Percentiles rank a stretch among this genome's conserved stretches.
Conservation (phyloP, 2,797 vertebrate species). For the Takifugu ocellatus region DNA sequence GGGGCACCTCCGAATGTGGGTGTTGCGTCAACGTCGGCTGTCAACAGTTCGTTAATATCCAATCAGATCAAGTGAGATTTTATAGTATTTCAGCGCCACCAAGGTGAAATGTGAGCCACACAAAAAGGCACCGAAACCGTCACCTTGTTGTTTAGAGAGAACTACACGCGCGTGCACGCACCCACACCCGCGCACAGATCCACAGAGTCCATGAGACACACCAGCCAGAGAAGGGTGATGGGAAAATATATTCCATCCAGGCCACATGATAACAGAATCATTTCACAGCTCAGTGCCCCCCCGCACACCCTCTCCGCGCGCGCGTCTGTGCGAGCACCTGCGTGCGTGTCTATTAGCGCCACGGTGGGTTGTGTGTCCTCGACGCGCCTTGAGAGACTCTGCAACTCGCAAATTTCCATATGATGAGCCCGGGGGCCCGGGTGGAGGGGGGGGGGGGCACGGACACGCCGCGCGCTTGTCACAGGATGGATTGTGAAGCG, state of each 20-base stretch:
- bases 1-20: constrained; percentile 32
- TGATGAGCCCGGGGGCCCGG: constrained; percentile 41
- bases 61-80: constrained; percentile 1
- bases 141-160: constrained; percentile 27
- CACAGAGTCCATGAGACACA: constrained; percentile 48
- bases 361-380: constrained; percentile 23
- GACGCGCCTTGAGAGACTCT: constrained; percentile 36
- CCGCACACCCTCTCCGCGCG: constrained; percentile 31
- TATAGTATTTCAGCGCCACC: constrained; percentile 8
- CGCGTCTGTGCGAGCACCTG: constrained; percentile 6
- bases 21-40: neutral
- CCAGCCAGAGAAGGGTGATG: constrained; percentile 61
- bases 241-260: constrained; percentile 71
- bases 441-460: constrained; percentile 12
- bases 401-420: constrained; percentile 48
- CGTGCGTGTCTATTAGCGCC: constrained; percentile 32
- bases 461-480: constrained; percentile 2
- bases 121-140: constrained; percentile 14
- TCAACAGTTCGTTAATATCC: neutral
- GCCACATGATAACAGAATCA: constrained; percentile 73
- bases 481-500: constrained; percentile 18
- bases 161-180: constrained; percentile 10
- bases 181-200: constrained; percentile 10
- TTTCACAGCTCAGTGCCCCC: constrained; percentile 66
- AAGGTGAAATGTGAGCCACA: constrained; percentile 6